Percentiles rank a stretch among this genome's conserved stretches.
Conservation (phyloP, 2,113 vertebrate species). For the Ctenomys sociabilis region DNA sequence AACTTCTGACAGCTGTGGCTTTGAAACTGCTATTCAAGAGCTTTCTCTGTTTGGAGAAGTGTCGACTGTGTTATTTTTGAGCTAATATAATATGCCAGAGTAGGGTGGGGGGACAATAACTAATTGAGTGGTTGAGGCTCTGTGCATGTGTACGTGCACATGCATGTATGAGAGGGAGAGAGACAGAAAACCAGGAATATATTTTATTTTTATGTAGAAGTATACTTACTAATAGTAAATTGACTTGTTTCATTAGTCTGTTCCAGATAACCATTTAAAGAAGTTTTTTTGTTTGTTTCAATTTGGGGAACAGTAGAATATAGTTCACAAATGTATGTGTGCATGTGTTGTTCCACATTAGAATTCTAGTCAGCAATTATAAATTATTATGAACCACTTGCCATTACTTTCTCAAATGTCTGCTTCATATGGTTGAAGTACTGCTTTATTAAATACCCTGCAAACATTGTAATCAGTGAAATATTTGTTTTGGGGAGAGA, state of each 20-base stretch:
- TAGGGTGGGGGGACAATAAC: not conserved
- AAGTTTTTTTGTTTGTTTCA: not conserved
- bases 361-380: not conserved
- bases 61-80: constrained; percentile 35
- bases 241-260: not conserved
- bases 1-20: constrained; percentile 64
- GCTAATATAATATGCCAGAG: not conserved
- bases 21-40: constrained; percentile 14
- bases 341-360: not conserved
- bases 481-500: constrained; percentile 10
- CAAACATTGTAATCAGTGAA: constrained; percentile 7
- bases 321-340: not conserved
- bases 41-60: not conserved
- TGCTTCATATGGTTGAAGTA: not conserved
- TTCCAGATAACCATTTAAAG: not conserved
- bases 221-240: not conserved
- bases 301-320: not conserved
- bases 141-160: not conserved
- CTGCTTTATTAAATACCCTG: constrained; percentile 34
- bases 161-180: not conserved
- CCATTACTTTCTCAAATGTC: constrained; percentile 32
- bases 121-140: not conserved
- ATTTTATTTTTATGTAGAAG: constrained; percentile 17
- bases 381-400: constrained; percentile 8
- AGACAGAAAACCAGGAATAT: not conserved